Evolutionary conservation across 2,888 invertebrate species (phyloP).

Genomic region (Frankliniella fusca): DNA sequence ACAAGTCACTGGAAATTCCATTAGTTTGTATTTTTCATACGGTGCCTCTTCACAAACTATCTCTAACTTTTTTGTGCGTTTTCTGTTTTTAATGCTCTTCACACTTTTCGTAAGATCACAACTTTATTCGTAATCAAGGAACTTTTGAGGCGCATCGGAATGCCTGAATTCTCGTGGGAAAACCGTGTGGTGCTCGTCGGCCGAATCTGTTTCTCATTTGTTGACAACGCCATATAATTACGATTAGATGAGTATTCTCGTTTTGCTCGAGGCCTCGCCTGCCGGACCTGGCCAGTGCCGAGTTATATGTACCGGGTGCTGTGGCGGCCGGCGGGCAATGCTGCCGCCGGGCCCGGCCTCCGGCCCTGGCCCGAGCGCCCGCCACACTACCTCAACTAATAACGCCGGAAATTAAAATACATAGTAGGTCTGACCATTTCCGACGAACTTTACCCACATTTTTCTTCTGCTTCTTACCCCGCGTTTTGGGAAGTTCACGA

Average conservation of each 20-base stretch:
- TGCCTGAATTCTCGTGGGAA: neutral
- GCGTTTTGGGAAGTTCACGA: neutral
- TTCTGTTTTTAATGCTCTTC: no score
- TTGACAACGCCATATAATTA: conserved; percentile 22
- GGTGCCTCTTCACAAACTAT: no score
- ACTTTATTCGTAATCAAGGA: no score
- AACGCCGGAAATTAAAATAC: conserved; percentile 6
- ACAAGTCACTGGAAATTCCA: no score
- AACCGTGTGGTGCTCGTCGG: neutral
- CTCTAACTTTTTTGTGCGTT: no score
- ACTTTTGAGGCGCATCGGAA: no score
- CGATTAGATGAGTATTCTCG: conserved; percentile 22
- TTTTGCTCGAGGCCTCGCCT: neutral
- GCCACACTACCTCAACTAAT: neutral
- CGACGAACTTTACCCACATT: neutral
- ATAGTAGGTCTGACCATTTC: neutral
- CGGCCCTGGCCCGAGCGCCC: no score
- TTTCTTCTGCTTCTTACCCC: no score
- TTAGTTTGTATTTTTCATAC: no score
- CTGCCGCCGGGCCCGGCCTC: neutral
- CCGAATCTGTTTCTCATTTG: conserved; percentile 17
- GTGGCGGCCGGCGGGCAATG: neutral
- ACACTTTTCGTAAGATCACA: no score
- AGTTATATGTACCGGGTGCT: no score
- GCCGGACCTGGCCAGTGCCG: neutral